These are phyloP conservation scores for Vultur gryphus DNA, from an alignment of 2,797 vertebrate species.

Conservation along the genomic window DNA sequence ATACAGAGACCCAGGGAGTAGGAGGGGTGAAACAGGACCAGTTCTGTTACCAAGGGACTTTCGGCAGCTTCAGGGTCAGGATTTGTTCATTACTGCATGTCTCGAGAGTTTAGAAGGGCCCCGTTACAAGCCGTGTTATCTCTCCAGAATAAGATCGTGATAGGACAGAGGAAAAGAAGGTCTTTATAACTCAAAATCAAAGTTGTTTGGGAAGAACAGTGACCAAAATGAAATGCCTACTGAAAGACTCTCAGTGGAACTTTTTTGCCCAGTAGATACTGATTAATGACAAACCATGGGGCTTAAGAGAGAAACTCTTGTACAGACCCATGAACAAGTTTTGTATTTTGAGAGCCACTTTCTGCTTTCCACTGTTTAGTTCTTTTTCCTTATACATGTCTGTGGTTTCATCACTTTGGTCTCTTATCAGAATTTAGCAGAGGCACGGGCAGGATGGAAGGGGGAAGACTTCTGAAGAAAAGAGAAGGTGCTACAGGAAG, in stretches of 20 bases:
- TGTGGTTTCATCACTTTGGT: background rate
- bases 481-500: background rate
- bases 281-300: background rate
- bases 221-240: background rate
- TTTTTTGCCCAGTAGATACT: background rate
- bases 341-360: background rate
- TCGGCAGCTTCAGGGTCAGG: background rate
- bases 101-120: background rate
- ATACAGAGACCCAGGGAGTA: background rate
- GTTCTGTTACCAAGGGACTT: background rate
- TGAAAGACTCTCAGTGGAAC: background rate
- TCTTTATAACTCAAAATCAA: background rate
- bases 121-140: background rate
- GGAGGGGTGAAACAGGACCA: background rate
- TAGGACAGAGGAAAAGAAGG: background rate
- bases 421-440: background rate
- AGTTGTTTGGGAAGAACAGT: background rate
- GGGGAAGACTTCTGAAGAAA: background rate
- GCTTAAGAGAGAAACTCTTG: background rate
- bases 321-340: background rate
- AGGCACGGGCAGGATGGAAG: background rate
- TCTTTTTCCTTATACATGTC: background rate
- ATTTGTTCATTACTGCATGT: background rate
- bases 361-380: background rate
- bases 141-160: background rate